These are phyloP conservation scores for Petaurus breviceps DNA, from an alignment of 2,113 vertebrate species.

Conservation along the genomic window DNA sequence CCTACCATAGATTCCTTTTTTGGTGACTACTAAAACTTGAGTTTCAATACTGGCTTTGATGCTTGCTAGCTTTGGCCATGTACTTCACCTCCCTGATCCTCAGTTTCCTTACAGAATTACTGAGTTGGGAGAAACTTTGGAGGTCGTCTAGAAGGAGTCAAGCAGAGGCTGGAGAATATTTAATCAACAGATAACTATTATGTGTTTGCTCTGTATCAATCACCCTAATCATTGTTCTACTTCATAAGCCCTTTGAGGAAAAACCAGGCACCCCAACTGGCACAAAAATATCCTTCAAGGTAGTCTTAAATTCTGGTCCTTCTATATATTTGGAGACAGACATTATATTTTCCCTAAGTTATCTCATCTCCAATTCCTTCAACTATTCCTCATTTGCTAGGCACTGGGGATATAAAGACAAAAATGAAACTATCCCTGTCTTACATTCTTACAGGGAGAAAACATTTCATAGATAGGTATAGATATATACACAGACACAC, in stretches of 20 bases:
- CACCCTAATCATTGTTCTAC: neutral
- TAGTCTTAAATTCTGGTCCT: neutral
- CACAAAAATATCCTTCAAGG: neutral
- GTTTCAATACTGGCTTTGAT: neutral
- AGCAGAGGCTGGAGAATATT: neutral
- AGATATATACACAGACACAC: too few species aligned
- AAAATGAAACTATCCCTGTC: neutral
- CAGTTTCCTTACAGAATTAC: neutral
- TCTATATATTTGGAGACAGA: neutral
- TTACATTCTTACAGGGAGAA: neutral
- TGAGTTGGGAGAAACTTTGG: neutral
- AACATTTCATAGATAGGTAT: neutral
- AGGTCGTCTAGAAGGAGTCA: neutral
- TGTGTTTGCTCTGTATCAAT: neutral
- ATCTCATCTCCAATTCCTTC: neutral
- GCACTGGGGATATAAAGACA: neutral
- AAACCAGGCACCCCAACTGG: neutral
- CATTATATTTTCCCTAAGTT: neutral
- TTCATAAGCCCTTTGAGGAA: neutral
- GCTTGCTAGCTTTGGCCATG: neutral
- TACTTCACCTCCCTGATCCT: neutral
- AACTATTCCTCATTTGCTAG: neutral
- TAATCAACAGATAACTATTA: too few species aligned
- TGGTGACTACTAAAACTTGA: neutral
- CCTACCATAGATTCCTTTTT: too few species aligned